A percentile compares a stretch with the other conserved stretches of the same genome.
These are phyloP conservation scores for Pomatostomus ruficeps DNA, from an alignment of 2,113 vertebrate genomes.

Conservation along the genomic window DNA sequence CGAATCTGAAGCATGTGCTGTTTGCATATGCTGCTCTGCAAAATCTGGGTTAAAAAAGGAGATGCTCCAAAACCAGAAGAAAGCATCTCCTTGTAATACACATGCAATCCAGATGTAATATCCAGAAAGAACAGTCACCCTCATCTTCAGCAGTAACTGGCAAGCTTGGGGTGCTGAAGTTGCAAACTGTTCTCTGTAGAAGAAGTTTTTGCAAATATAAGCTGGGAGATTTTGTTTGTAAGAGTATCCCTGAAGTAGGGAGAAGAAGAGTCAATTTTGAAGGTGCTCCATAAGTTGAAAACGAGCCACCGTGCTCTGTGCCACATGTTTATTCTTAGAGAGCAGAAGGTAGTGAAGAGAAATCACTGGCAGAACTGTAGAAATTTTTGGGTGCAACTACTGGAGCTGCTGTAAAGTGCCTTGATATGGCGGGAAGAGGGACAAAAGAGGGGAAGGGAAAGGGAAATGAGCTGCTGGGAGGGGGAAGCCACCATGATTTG, in stretches of 20 bases:
- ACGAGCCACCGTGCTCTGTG: neutral
- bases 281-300: neutral
- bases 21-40: neutral
- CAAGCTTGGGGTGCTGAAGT: neutral
- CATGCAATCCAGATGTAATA: accelerated
- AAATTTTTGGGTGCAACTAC: neutral
- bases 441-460: neutral
- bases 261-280: neutral
- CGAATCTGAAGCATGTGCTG: neutral
- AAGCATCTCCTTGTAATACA: neutral
- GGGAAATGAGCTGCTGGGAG: neutral
- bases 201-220: neutral
- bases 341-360: neutral
- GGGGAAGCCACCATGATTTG: neutral
- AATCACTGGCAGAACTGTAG: neutral
- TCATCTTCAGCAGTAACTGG: neutral
- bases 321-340: neutral
- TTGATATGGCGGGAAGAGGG: accelerated
- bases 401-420: neutral
- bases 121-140: neutral
- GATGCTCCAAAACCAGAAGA: neutral
- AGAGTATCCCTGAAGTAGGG: neutral
- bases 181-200: neutral
- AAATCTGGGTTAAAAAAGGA: neutral
- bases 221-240: neutral